These are phyloP conservation scores for Spilosoma lubricipeda DNA, from an alignment of 2,888 invertebrate species.

Conservation along the genomic window DNA sequence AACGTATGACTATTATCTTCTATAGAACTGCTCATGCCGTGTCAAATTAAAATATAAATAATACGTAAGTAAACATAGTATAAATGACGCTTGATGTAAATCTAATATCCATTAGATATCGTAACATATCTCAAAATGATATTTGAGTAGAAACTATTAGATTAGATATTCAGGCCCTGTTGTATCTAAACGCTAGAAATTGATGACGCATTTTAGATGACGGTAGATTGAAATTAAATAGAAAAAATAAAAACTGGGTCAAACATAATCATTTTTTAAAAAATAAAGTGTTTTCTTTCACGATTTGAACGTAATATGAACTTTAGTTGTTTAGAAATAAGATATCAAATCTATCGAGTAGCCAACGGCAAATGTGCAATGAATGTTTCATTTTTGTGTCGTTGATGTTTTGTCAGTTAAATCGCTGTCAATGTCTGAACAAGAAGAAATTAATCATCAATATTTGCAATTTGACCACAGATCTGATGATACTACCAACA, in stretches of 20 bases:
- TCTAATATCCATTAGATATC: constrained; percentile 23
- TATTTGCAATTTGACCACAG: neutral
- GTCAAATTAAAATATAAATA: constrained; percentile 5
- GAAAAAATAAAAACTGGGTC: too few relatives aligned
- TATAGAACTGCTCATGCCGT: constrained; percentile 12
- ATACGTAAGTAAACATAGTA: constrained; percentile 16
- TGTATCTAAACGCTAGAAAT: constrained; percentile 19
- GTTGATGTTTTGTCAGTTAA: neutral
- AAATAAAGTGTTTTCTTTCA: neutral
- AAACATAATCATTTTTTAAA: too few relatives aligned
- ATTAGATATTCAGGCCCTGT: constrained; percentile 27
- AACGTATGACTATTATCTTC: neutral
- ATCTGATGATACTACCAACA: too few relatives aligned
- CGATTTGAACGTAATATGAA: neutral
- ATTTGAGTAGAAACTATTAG: constrained; percentile 45
- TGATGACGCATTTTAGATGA: neutral
- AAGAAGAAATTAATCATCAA: too few relatives aligned
- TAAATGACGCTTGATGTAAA: constrained; percentile 2
- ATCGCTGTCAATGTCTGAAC: neutral
- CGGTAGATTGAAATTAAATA: neutral
- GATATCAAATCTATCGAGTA: neutral
- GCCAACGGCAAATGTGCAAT: neutral
- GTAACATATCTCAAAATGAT: constrained; percentile 56
- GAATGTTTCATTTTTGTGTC: neutral
- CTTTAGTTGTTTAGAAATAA: too few relatives aligned